phyloP scores from a whole-genome alignment of 2,113 vertebrate species.

The Antechinus flavipes region DNA sequence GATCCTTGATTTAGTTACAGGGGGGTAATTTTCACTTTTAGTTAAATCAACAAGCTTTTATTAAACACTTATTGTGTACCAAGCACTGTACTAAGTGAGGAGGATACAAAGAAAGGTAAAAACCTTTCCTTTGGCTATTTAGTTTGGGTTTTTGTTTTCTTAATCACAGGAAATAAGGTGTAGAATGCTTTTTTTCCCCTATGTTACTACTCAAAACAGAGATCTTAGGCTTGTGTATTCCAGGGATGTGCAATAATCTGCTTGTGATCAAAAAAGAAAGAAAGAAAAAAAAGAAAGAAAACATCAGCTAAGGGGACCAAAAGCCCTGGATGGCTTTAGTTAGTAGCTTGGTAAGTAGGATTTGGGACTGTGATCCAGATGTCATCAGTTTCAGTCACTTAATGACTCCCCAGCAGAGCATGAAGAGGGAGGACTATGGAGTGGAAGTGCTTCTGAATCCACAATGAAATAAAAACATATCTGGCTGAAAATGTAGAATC shows the following conservation, averaged over 20 bases:
- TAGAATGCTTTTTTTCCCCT: background rate
- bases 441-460: constrained; percentile 27
- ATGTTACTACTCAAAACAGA: constrained; percentile 8
- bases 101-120: background rate
- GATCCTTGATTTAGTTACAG: constrained; percentile 20
- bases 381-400: constrained; percentile 30
- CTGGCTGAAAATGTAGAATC: constrained; percentile 38
- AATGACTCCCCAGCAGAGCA: background rate
- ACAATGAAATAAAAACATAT: constrained; percentile 46
- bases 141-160: constrained; percentile 8
- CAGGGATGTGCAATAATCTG: constrained; percentile 26
- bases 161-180: background rate
- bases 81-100: background rate
- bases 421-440: constrained; percentile 32
- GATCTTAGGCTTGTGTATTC: background rate
- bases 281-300: background rate
- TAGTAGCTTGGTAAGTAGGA: background rate
- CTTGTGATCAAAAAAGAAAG: background rate
- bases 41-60: background rate
- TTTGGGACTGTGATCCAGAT: constrained; percentile 28
- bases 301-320: background rate
- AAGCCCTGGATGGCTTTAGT: constrained; percentile 9
- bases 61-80: background rate
- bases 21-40: background rate
- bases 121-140: background rate